phyloP scores from a whole-genome alignment of 2,797 vertebrate species.

The Eleutherodactylus coqui region DNA sequence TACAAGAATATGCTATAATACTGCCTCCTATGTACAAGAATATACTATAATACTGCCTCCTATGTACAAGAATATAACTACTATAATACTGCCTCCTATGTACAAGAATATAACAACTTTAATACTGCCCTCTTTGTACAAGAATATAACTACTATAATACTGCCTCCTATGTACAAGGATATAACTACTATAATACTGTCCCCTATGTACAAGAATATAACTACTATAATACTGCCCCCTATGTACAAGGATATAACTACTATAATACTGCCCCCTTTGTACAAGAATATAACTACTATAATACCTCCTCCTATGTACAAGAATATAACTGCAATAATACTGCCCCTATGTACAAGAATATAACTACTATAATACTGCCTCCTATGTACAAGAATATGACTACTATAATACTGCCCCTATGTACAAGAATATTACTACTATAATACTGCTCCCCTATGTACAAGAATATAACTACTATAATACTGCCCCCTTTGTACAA shows the following conservation, averaged over 20 bases:
- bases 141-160: conserved; percentile 8
- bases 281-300: too few species aligned
- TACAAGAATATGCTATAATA: not conserved
- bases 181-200: too few species aligned
- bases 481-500: not conserved
- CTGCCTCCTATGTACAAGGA: not conserved
- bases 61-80: not conserved
- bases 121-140: not conserved
- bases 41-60: not conserved
- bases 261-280: too few species aligned
- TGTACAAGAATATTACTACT: not conserved
- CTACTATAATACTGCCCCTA: not conserved
- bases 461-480: conserved; percentile 6
- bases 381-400: not conserved
- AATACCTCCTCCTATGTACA: too few species aligned
- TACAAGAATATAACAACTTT: conserved; percentile 2
- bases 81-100: not conserved
- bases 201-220: too few species aligned
- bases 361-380: too few species aligned
- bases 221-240: too few species aligned
- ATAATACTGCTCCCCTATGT: not conserved
- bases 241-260: too few species aligned
- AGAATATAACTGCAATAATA: too few species aligned
- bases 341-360: too few species aligned
- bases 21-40: not conserved